These are phyloP conservation scores for Coenobita brevimanus DNA, from an alignment of 1,140 invertebrate species.

Conservation along the genomic window DNA sequence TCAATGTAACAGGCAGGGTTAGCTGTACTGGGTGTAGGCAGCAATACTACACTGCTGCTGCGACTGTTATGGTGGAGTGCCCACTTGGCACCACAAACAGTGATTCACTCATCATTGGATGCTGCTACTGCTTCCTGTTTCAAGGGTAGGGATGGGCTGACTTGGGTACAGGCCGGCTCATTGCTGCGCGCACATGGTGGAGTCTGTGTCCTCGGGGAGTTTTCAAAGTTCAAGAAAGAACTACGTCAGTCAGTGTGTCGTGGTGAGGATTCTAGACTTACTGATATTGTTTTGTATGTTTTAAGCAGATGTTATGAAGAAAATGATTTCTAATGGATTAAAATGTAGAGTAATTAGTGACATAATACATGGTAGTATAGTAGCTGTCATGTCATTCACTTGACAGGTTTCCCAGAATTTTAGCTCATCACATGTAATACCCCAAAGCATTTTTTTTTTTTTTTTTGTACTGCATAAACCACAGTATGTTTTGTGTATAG, in stretches of 20 bases:
- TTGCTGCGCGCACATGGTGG: conserved; percentile 56
- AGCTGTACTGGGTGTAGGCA: conserved; percentile 63
- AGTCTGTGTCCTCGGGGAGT: conserved; percentile 60
- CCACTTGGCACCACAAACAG: conserved; percentile 27
- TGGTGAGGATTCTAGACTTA: conserved; percentile 36
- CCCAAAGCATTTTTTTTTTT: too few species aligned
- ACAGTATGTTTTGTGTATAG: too few species aligned
- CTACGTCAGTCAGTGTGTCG: conserved; percentile 37
- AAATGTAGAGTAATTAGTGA: too few species aligned
- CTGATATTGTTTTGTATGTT: too few species aligned
- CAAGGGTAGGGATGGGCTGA: conserved; percentile 1
- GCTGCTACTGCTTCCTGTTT: conserved; percentile 7
- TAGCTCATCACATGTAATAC: too few species aligned
- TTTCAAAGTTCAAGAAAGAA: conserved; percentile 53
- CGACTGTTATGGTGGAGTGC: conserved; percentile 46
- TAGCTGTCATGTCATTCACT: too few species aligned
- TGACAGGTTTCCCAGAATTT: too few species aligned
- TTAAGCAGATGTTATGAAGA: too few species aligned
- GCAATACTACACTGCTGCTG: conserved; percentile 49
- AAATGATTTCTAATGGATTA: too few species aligned
- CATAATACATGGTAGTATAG: too few species aligned
- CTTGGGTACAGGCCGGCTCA: conserved; percentile 55
- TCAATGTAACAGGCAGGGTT: conserved; percentile 65
- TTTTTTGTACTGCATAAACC: too few species aligned
- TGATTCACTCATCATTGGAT: conserved; percentile 43